phyloP scores from a whole-genome alignment of 1,140 invertebrate species.

The Parasteatoda tepidariorum region DNA sequence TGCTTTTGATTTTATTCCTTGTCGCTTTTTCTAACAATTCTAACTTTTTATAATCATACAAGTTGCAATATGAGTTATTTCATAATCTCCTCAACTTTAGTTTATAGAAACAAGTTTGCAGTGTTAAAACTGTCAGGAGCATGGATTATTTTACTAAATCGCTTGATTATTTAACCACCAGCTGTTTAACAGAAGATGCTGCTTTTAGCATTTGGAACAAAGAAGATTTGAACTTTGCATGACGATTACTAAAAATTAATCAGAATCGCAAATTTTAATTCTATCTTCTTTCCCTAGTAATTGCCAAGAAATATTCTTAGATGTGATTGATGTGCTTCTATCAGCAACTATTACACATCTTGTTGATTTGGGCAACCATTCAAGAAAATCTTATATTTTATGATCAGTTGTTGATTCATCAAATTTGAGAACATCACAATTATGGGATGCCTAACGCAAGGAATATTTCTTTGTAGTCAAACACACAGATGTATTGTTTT shows the following conservation, averaged over 20 bases:
- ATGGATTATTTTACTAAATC: conserved; percentile 10
- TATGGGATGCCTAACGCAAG: too few species aligned
- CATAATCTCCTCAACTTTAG: too few species aligned
- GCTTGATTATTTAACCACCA: not conserved
- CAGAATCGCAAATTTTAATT: not conserved
- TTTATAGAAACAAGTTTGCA: too few species aligned
- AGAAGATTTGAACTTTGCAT: conserved; percentile 11
- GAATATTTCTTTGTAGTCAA: too few species aligned
- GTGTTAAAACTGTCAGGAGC: not conserved
- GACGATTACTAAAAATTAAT: not conserved
- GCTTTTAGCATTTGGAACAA: not conserved
- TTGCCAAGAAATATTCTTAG: conserved; percentile 38
- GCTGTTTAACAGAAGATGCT: not conserved
- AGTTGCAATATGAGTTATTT: too few species aligned
- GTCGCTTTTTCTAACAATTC: too few species aligned
- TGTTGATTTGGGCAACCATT: not conserved
- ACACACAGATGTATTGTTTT: too few species aligned
- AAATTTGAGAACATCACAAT: not conserved
- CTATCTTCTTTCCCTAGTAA: conserved; percentile 40
- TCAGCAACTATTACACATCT: conserved; percentile 13
- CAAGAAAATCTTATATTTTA: not conserved
- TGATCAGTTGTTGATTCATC: not conserved
- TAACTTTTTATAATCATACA: too few species aligned
- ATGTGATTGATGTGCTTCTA: conserved; percentile 38
- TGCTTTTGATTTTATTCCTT: too few species aligned